These are phyloP conservation scores for Naso thynnoides DNA, from an alignment of 2,797 vertebrate species.

Conservation along the genomic window DNA sequence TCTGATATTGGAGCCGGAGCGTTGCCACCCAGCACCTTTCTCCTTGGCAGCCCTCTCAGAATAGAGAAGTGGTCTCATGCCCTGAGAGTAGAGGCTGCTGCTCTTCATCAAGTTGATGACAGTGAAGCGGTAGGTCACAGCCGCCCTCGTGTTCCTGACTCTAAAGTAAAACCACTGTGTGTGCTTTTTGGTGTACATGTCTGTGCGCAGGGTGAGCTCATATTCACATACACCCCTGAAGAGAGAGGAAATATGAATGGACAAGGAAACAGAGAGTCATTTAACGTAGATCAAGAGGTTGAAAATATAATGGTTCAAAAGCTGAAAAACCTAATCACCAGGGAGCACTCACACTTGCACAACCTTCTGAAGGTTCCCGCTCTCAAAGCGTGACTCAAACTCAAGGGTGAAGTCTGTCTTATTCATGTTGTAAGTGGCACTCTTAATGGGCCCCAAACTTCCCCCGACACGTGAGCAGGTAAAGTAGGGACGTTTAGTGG, in stretches of 20 bases:
- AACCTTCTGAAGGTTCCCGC: constrained; percentile 94
- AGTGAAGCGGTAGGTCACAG: constrained; percentile 90
- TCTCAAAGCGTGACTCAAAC: constrained; percentile 96
- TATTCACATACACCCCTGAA: constrained; percentile 89
- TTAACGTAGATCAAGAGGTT: neutral
- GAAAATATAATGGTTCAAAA: neutral
- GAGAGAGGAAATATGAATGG: neutral
- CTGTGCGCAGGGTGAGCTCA: constrained; percentile 89
- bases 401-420: constrained; percentile 83
- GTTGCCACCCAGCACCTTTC: constrained; percentile 87
- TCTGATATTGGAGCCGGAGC: constrained; percentile 83
- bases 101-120: constrained; percentile 93
- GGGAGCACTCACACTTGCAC: constrained; percentile 89
- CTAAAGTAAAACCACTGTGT: constrained; percentile 98
- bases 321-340: neutral
- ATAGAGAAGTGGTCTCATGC: constrained; percentile 92
- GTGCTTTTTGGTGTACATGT: constrained; percentile 93
- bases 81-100: constrained; percentile 90
- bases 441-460: constrained; percentile 76
- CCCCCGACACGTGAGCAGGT: constrained; percentile 87
- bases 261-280: neutral
- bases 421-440: constrained; percentile 35
- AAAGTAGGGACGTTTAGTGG: constrained; percentile 81
- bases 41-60: constrained; percentile 86
- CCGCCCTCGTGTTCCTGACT: constrained; percentile 90